A percentile compares a stretch with the other conserved stretches of the same genome.
Evolutionary conservation across 2,888 invertebrate genomes (phyloP).

Genomic region (Heterodera filipjevi): DNA sequence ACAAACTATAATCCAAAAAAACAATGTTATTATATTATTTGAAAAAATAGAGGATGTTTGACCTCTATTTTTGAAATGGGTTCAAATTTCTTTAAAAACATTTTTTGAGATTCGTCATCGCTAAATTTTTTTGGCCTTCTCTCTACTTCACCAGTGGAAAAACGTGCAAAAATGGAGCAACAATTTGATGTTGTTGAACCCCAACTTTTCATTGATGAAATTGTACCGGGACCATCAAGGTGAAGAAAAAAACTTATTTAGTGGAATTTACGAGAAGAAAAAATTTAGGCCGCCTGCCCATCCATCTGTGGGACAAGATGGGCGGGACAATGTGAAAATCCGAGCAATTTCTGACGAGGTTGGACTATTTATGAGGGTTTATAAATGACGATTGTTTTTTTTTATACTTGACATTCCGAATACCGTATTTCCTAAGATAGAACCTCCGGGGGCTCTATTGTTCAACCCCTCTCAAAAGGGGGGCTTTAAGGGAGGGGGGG

Average conservation of each 20-base stretch:
- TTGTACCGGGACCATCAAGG: conserved; percentile 14
- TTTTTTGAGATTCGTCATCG: not conserved
- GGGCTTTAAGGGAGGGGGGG: no score
- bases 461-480: no score
- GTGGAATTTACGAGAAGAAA: no score
- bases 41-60: no score
- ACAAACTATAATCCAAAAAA: no score
- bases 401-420: no score
- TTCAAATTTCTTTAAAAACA: not conserved
- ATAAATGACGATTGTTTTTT: not conserved
- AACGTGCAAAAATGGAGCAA: conserved; percentile 13
- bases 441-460: no score
- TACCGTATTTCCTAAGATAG: no score
- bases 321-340: not conserved
- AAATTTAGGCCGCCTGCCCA: not conserved
- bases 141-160: not conserved
- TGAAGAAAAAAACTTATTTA: conserved; percentile 5
- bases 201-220: conserved; percentile 16
- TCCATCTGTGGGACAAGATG: not conserved
- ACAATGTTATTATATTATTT: no score
- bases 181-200: not conserved
- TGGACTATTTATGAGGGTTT: not conserved
- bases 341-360: conserved; percentile 32
- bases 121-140: conserved; percentile 32
- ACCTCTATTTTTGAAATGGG: not conserved